phyloP scores from a whole-genome alignment of 2,113 vertebrate species.

The Chionomys nivalis region DNA sequence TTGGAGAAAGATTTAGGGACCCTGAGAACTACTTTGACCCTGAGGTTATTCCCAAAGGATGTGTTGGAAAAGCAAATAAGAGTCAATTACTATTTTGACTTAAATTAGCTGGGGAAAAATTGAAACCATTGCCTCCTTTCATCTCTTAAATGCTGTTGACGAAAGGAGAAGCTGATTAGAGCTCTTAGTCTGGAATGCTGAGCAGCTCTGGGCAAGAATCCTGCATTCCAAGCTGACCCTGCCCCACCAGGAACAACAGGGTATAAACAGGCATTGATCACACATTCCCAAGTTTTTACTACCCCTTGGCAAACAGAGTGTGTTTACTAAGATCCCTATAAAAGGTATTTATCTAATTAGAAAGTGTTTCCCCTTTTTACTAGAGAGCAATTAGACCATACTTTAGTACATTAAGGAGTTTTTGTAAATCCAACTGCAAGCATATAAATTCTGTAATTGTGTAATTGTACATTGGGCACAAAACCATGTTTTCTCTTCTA shows the following conservation, averaged over 20 bases:
- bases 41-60: conserved; percentile 59
- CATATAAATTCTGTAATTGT: conserved; percentile 80
- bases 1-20: conserved; percentile 54
- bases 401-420: conserved; percentile 78
- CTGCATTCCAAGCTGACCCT: conserved; percentile 63
- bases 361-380: conserved; percentile 63
- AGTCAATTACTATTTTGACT: conserved; percentile 73
- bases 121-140: conserved; percentile 65
- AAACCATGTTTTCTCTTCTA: conserved; percentile 77
- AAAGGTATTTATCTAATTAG: conserved; percentile 79
- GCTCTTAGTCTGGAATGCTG: conserved; percentile 65
- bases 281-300: conserved; percentile 54
- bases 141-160: conserved; percentile 66
- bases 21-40: conserved; percentile 62
- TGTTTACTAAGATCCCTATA: conserved; percentile 71
- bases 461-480: conserved; percentile 78
- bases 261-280: conserved; percentile 58
- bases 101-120: conserved; percentile 50
- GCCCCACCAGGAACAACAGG: conserved; percentile 47
- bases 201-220: conserved; percentile 55
- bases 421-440: conserved; percentile 75
- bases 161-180: conserved; percentile 65
- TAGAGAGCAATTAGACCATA: conserved; percentile 78
- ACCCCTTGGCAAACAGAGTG: conserved; percentile 62
- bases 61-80: conserved; percentile 68